Base-by-base conservation (phyloP, 2,797 vertebrate species). In the Ceyx erithaca region DNA sequence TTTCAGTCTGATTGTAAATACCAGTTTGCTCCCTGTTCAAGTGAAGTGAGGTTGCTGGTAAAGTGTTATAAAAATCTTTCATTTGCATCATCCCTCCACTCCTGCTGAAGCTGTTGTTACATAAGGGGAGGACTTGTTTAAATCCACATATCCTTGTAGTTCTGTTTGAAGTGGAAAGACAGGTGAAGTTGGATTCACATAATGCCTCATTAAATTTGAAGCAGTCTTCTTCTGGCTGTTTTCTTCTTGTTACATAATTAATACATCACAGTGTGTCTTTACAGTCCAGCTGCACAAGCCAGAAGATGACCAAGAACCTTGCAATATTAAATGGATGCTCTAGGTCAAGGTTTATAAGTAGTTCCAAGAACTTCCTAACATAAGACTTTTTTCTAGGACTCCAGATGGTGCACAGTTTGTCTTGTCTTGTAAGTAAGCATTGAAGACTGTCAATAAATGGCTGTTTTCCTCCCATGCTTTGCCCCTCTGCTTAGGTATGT, bases 1-100 rank as follows among this genome's bases (percentile, higher is more conserved):
- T 96, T 97, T 95, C 90, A 92, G 92, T 82, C 67, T 94, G 91
- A 95, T 97, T 95, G 66, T 92, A 97, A 97, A 96, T 94, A 96
- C 55, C 62, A 79, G 88, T 97, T 97, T 96, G 87, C 70, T 96
- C 72, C 33, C 28, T 66, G 43, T 80, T 94, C 69, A 89, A 95
- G 62, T 70, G 72, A 82, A 81, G 54, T 35, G 81, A 93, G 75
- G 28, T 87, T 87, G 66, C 51, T 80, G 7, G 7, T 66, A 49
- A 91, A 87, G 28, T 66, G 69, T 93, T 94, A 76, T 45, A 68
- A 93, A 96, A 84, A 70, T 35, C 35, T 93, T 96, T 96, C 40
- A 84, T 97, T 95, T 97, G 85, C 91, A 92, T 96, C 62, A 82
- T 69, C 40, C 41, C 10, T 75, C 43, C 55, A 31, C 57, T 91